Base-by-base conservation (phyloP, 1,140 invertebrate species). In the Drosophila sulfurigaster region DNA sequence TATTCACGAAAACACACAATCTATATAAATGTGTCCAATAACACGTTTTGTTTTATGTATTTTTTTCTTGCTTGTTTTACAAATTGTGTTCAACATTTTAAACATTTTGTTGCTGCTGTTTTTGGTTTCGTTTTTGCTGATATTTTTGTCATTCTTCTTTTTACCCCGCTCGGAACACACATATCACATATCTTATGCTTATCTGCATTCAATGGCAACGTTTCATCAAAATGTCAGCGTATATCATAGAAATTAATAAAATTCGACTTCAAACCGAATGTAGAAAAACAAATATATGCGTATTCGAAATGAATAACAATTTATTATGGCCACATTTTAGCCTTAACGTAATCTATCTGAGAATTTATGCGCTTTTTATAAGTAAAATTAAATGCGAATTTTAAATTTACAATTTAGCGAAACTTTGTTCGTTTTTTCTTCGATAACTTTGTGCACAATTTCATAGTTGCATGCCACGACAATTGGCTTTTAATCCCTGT, bases 231-330 rank as follows among this genome's bases (percentile, higher is more conserved):
- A 80, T 83, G 85, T 87, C 82, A 87, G 59, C 82, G 63, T 87
- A 83, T 89, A 88, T 88, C 85, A 81, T 89, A 83, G 80, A 88
- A 88, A 89, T 88, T 82, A 83, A 88, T 88, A 83, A 89, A 88
- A 88, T 88, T 87, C 28, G 77, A 52, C 82, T 76, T 76, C 71
- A 52, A 64, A 41, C 38, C 1, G 57, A 62, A 72, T 38, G 35
- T 10, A 38, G 2, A 10, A 38, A 69, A 66, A 58, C 52, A 20
- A n/a, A 65, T 11, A 59, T 32, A 56, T 43, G 35, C 35, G n/a
- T 64, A 52, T 59, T 59, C n/a, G 35, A 30, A 80, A 66, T 72
- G 46, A 70, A 73, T 77, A 73, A 72, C 56, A 82, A 87, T 87
- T 79, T 82, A 82, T 87, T 65, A 76, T 68, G 25, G 58, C 60